Conservation (phyloP, 2,888 invertebrate genomes). For the Aplocera efformata region DNA sequence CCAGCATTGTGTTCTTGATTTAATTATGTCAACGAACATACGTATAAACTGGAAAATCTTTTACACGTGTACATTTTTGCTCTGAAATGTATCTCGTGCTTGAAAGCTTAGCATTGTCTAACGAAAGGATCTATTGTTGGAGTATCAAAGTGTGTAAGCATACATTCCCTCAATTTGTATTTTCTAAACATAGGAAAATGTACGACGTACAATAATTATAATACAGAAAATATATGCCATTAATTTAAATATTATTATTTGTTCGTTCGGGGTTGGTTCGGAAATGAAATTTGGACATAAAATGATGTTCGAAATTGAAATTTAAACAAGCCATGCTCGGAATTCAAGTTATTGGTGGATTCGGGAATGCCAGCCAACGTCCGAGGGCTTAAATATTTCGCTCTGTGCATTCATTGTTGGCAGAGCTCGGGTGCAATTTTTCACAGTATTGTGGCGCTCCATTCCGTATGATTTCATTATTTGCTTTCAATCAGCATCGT, state of each 20-base stretch:
- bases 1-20: constrained; percentile 27
- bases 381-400: constrained; percentile 33
- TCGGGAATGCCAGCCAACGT: constrained; percentile 10
- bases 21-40: constrained; percentile 22
- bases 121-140: constrained; percentile 13
- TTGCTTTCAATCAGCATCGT: constrained; percentile 80
- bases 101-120: constrained; percentile 18
- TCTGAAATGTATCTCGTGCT: constrained; percentile 16
- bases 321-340: neutral
- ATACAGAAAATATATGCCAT: no score
- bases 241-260: no score
- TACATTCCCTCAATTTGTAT: neutral
- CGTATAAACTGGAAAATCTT: constrained; percentile 29
- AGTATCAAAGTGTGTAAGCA: constrained; percentile 4
- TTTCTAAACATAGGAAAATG: no score
- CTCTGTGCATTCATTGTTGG: constrained; percentile 55
- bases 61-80: constrained; percentile 33
- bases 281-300: no score
- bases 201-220: no score
- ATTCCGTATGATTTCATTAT: constrained; percentile 77
- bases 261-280: no score
- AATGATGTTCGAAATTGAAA: no score
- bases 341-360: constrained; percentile 8
- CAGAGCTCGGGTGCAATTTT: constrained; percentile 62
- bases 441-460: constrained; percentile 67